Evolutionary conservation across 1,140 invertebrate genomes (phyloP), one percentile per base, ranked within the genome.

Genomic region (Formica selysi): DNA sequence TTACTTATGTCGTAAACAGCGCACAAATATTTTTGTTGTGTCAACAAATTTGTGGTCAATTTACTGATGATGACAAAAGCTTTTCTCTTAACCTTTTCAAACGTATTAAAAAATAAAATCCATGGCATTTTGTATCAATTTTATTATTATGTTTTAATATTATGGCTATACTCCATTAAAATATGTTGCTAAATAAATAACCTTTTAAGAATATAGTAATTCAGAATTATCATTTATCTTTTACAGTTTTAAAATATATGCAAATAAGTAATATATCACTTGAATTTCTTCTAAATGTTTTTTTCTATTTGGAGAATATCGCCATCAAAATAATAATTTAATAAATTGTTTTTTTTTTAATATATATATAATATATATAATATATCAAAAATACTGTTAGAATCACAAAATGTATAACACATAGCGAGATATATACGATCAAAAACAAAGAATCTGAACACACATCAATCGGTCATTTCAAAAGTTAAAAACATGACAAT

Each of bases 391-490:
- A 38, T 2, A 44, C 0, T 44, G 11, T 44, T 8, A 44, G 41
- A 11, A 32, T 61, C 44, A 62, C 6, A 13, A 48, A 29, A 78
- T 48, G 3, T 59, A 7, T 57, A 38, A 11, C n/a, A 57, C 29
- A 59, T 32, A 44, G 6, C 7, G 32, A 62, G n/a, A 61, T 13
- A 2, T 59, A 3, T 54, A 61, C 11, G 13, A 2, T 48, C 5
- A 67, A 29, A 85, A 54, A 65, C 1, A 36, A 51, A 76, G 38
- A 76, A 67, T 83, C 67, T 41, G 57, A 83, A 61, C 73, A 65
- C 29, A 57, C 19, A 61, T 89, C 86, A 86, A 88, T 86, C 65
- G 48, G n/a, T 67, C 76, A 74, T 80, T 11, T 59, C 19, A 36
- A 16, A 22, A 76, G 61, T 70, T 79, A 87, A 89, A 74, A 44